A percentile compares a stretch with the other conserved stretches of the same genome.
Conservation (phyloP, 2,113 vertebrate genomes). For the Callopanchax toddi region DNA sequence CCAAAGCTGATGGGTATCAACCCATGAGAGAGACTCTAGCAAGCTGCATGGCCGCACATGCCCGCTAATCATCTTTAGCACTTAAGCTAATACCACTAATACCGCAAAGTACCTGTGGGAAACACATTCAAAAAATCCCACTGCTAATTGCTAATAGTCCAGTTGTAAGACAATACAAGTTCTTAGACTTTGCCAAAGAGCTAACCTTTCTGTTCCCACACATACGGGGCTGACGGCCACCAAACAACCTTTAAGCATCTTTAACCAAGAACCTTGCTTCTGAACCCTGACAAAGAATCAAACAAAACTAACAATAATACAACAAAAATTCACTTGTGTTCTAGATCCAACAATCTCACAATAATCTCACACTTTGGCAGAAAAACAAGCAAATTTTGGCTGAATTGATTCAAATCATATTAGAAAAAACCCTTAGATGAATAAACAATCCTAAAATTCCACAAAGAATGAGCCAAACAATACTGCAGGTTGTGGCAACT, state of each 20-base stretch:
- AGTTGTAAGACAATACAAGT: slow-evolving; percentile 49
- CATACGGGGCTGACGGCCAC: slow-evolving; percentile 35
- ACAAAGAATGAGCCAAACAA: slow-evolving; percentile 6
- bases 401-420: background rate
- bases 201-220: slow-evolving; percentile 44
- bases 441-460: slow-evolving; percentile 16
- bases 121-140: slow-evolving; percentile 51
- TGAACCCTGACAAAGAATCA: slow-evolving; percentile 42
- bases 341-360: background rate
- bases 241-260: slow-evolving; percentile 43
- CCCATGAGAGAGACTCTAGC: slow-evolving; percentile 46
- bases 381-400: slow-evolving; percentile 9
- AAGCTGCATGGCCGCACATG: slow-evolving; percentile 61
- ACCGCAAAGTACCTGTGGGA: slow-evolving; percentile 77
- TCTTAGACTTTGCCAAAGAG: slow-evolving; percentile 38
- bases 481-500: background rate
- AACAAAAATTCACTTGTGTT: slow-evolving; percentile 9
- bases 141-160: slow-evolving; percentile 53
- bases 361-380: slow-evolving; percentile 9
- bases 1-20: slow-evolving; percentile 26
- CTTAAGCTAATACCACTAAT: slow-evolving; percentile 71
- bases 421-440: slow-evolving; percentile 7
- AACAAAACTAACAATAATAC: slow-evolving; percentile 23
- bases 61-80: slow-evolving; percentile 77
- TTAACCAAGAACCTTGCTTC: slow-evolving; percentile 26